A percentile compares a stretch with the other conserved stretches of the same genome.
Evolutionary conservation across 2,888 invertebrate species (phyloP).

Genomic region (Pristionchus mayeri): DNA sequence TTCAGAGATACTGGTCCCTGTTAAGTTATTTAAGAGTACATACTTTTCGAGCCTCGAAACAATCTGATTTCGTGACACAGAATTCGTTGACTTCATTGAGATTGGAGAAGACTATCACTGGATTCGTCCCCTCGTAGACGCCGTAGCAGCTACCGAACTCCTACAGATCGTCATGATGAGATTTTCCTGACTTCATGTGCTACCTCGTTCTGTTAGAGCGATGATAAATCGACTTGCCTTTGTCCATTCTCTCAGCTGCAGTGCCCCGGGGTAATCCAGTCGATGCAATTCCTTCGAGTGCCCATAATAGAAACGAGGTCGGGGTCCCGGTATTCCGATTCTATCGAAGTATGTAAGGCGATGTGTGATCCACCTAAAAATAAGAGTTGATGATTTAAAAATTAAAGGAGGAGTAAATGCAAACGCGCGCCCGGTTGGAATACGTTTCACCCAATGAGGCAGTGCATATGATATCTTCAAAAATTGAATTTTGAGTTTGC

Average conservation of each 20-base stretch:
- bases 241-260: slow-evolving; percentile 16
- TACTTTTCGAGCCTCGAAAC: slow-evolving; percentile 38
- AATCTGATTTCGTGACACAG: slow-evolving; percentile 10
- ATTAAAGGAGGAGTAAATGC: too few relatives aligned
- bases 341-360: background rate
- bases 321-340: background rate
- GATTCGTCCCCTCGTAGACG: slow-evolving; percentile 41
- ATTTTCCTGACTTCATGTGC: too few relatives aligned
- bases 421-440: too few relatives aligned
- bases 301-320: slow-evolving; percentile 15
- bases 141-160: slow-evolving; percentile 14
- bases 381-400: too few relatives aligned
- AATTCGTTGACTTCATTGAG: background rate
- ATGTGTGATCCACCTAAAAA: background rate
- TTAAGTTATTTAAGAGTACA: background rate
- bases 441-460: too few relatives aligned
- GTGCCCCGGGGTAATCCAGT: background rate
- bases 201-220: too few relatives aligned
- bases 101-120: background rate
- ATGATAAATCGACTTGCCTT: too few relatives aligned
- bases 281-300: slow-evolving; percentile 6
- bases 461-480: too few relatives aligned
- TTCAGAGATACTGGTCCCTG: too few relatives aligned
- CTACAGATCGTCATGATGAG: background rate
- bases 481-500: too few relatives aligned